These are phyloP conservation scores for Stramonita haemastoma DNA, from an alignment of 2,888 invertebrate genomes.

Conservation along the genomic window DNA sequence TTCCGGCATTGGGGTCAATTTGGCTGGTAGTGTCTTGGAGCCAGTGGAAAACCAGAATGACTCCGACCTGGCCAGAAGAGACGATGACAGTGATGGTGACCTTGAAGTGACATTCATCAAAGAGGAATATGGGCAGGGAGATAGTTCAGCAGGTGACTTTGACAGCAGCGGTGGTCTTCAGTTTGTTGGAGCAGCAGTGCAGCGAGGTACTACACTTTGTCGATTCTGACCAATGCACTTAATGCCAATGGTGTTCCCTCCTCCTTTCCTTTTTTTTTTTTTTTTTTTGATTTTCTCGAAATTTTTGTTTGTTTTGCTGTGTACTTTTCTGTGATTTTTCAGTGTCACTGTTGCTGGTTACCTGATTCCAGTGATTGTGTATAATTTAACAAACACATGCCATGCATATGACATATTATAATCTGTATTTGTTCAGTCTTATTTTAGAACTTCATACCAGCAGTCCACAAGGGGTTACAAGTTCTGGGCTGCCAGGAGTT, in stretches of 20 bases:
- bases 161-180: constrained; percentile 26
- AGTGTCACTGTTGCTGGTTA: background rate
- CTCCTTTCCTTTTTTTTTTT: background rate
- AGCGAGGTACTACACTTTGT: constrained; percentile 30
- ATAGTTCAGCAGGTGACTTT: constrained; percentile 42
- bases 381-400: background rate
- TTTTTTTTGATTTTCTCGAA: background rate
- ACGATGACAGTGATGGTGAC: constrained; percentile 46
- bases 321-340: background rate
- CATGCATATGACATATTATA: no score
- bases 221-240: background rate
- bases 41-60: constrained; percentile 32
- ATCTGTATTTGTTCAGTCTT: no score
- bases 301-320: no score
- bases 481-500: no score
- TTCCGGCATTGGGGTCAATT: constrained; percentile 33
- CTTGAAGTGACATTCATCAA: constrained; percentile 54
- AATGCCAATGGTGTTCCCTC: background rate
- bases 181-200: constrained; percentile 6
- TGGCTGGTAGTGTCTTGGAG: constrained; percentile 39
- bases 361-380: background rate
- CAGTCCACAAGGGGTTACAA: no score
- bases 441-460: no score
- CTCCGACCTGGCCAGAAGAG: constrained; percentile 1
- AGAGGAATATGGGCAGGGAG: constrained; percentile 50